Conservation (phyloP, 1,140 invertebrate species). For the Drosophila ohnishii region DNA sequence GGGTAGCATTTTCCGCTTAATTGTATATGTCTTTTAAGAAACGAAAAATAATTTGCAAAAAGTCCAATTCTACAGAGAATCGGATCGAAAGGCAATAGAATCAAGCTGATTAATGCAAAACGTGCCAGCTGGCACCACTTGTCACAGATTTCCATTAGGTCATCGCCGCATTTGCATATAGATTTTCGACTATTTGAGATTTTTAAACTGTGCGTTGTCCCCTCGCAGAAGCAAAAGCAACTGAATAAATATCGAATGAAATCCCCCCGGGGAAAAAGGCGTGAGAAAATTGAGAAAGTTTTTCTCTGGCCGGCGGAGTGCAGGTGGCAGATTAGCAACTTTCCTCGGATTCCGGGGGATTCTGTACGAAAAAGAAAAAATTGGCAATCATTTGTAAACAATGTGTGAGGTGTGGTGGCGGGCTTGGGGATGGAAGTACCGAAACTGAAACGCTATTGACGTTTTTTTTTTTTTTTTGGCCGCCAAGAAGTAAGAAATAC, state of each 20-base stretch:
- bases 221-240: constrained; percentile 1
- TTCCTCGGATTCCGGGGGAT: constrained; percentile 44
- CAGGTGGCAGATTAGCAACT: constrained; percentile 60
- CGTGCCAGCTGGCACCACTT: constrained; percentile 70
- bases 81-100: constrained; percentile 37
- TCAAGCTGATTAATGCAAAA: constrained; percentile 74
- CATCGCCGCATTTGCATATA: constrained; percentile 71
- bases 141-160: constrained; percentile 77
- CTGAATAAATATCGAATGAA: constrained; percentile 16
- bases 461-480: constrained; percentile 35
- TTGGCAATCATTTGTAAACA: constrained; percentile 79
- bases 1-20: constrained; percentile 28
- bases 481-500: constrained; percentile 72
- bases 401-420: constrained; percentile 55
- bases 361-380: constrained; percentile 50
- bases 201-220: constrained; percentile 43
- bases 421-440: constrained; percentile 13
- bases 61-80: constrained; percentile 19
- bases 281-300: constrained; percentile 74
- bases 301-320: constrained; percentile 44
- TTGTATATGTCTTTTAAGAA: constrained; percentile 12
- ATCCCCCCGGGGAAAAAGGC: constrained; percentile 21
- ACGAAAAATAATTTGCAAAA: constrained; percentile 27
- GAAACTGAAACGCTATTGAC: constrained; percentile 55
- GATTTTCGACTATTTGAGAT: constrained; percentile 43